These are phyloP conservation scores for Porites cylindrica DNA, from an alignment of 92 coral and sea anemone genomes.

Conservation along the genomic window DNA sequence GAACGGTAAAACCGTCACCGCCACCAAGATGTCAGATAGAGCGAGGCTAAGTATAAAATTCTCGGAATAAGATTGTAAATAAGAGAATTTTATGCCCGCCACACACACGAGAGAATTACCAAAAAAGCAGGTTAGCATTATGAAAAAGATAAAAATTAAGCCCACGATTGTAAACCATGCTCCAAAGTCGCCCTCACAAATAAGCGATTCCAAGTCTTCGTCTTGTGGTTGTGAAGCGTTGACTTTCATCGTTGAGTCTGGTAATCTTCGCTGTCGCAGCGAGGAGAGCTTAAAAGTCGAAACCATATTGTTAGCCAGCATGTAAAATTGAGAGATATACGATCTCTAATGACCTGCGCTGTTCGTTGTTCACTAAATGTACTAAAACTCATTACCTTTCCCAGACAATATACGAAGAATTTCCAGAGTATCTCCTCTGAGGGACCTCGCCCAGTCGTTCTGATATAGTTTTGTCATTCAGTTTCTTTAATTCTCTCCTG, in stretches of 20 bases:
- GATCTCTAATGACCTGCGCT: neutral
- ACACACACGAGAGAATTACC: slow-evolving; percentile 80
- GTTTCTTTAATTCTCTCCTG: neutral
- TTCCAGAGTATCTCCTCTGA: neutral
- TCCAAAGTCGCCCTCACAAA: slow-evolving; percentile 70
- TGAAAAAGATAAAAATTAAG: slow-evolving; percentile 62
- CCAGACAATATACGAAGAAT: neutral
- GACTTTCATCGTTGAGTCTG: neutral
- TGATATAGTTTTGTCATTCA: neutral
- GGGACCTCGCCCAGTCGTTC: neutral
- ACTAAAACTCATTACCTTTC: neutral
- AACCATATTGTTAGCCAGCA: slow-evolving; percentile 10
- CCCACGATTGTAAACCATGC: slow-evolving; percentile 65
- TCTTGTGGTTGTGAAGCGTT: neutral
- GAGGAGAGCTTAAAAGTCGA: slow-evolving; percentile 21
- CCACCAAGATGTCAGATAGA: slow-evolving; percentile 79
- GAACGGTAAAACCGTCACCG: slow-evolving; percentile 73
- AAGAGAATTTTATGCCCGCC: slow-evolving; percentile 62
- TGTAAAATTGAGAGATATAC: neutral
- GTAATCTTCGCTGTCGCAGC: slow-evolving; percentile 18
- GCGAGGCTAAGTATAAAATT: slow-evolving; percentile 80
- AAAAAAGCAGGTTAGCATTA: slow-evolving; percentile 59
- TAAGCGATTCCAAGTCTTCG: neutral
- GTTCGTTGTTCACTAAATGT: neutral
- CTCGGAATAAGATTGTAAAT: slow-evolving; percentile 69